Base-by-base conservation (phyloP, 2,888 invertebrate species). In the Isoperla grammatica region DNA sequence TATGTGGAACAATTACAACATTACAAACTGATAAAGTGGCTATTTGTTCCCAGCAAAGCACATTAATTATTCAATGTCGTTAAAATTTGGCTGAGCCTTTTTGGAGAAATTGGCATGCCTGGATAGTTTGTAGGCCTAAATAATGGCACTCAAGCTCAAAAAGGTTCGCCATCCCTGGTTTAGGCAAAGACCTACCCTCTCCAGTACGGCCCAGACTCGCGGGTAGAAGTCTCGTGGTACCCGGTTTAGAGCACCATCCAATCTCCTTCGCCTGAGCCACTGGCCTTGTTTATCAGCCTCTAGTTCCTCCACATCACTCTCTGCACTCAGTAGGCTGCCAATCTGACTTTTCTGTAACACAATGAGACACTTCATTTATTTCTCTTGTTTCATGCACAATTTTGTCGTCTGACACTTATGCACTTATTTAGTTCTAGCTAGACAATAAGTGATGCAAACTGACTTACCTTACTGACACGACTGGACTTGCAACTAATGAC, bases 141-240 rank as follows among this genome's bases (percentile, higher is more conserved):
- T n/a, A n/a, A n/a, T n/a, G n/a, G n/a, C n/a, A n/a, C n/a, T n/a
- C n/a, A n/a, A n/a, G n/a, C n/a, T n/a, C n/a, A n/a, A n/a, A n/a
- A n/a, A n/a, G n/a, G n/a, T n/a, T n/a, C n/a, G n/a, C n/a, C n/a
- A n/a, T n/a, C n/a, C n/a, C n/a, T n/a, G n/a, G n/a, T n/a, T n/a
- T n/a, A n/a, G n/a, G n/a, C n/a, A n/a, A n/a, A n/a, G n/a, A 67
- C 71, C 69, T 79, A 90, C 91, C 77, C 84, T 85, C 78, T 94
- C 94, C 13, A 95, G 77, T 49, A 95, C 88, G 35, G 84, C 84
- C 97, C 97, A 98, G 11, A 97, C 93, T 64, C 92, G 81, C 1
- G 94, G 89, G 75, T 99, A 99, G 78, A 99, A 99, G 71, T 95
- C 95, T 57, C 92, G 79, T 0, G 99, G 99, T 1, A 99, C 98